Conservation (phyloP, 2,113 vertebrate species). For the Chionomys nivalis region DNA sequence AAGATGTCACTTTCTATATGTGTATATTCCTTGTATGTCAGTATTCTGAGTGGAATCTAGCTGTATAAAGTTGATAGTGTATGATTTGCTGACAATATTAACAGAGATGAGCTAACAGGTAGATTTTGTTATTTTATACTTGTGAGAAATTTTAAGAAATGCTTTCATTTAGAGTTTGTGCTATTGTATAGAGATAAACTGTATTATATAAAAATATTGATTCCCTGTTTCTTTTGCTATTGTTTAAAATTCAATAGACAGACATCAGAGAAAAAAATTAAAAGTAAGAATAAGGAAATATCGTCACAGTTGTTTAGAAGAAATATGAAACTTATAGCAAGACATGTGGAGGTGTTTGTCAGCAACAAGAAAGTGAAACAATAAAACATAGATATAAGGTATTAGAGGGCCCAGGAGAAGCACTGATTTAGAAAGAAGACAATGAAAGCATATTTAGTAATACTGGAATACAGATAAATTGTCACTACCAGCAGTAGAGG, state of each 20-base stretch:
- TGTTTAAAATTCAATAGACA: slow-evolving; percentile 46
- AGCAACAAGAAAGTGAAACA: not conserved
- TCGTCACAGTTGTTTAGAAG: not conserved
- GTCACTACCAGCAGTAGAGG: not conserved
- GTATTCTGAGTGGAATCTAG: not conserved
- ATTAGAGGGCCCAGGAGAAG: not conserved
- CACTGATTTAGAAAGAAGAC: not conserved
- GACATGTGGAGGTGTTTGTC: not conserved
- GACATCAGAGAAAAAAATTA: not conserved
- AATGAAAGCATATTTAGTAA: not conserved
- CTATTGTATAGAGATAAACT: not conserved
- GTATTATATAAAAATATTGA: slow-evolving; percentile 14
- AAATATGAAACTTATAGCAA: not conserved
- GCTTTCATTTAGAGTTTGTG: not conserved
- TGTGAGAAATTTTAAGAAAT: not conserved
- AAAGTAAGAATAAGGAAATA: not conserved
- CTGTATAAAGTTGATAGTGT: not conserved
- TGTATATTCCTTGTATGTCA: not conserved
- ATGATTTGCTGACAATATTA: not conserved
- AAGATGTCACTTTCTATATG: not conserved
- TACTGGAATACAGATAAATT: slow-evolving; percentile 4
- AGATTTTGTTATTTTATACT: not conserved
- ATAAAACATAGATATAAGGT: not conserved
- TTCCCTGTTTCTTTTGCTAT: not conserved
- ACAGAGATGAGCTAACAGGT: not conserved